phyloP scores from a whole-genome alignment of 2,113 vertebrate genomes.

The Potamarius usumacintae region DNA sequence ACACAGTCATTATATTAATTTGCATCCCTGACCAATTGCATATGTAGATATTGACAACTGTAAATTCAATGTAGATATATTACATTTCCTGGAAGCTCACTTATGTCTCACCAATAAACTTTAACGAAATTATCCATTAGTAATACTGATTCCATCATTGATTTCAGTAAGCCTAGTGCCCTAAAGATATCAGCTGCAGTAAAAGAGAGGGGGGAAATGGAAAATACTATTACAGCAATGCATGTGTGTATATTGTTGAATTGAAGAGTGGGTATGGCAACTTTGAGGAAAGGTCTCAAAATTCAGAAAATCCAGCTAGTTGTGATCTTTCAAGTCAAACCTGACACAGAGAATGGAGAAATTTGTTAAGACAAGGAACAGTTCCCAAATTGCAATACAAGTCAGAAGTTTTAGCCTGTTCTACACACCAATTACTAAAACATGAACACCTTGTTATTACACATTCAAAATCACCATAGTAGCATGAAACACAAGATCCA shows the following conservation, averaged over 20 bases:
- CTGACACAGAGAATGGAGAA: constrained; percentile 54
- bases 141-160: neutral
- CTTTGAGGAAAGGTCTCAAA: neutral
- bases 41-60: neutral
- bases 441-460: neutral
- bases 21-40: neutral
- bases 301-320: constrained; percentile 34
- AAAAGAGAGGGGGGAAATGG: neutral
- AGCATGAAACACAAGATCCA: neutral
- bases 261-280: neutral
- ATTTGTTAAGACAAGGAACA: neutral
- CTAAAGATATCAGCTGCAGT: neutral
- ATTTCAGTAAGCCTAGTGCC: neutral
- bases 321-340: constrained; percentile 71
- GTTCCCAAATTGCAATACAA: neutral
- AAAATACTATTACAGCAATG: constrained; percentile 52
- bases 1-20: neutral
- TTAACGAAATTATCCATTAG: neutral
- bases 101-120: neutral
- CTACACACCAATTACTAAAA: neutral
- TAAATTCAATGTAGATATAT: neutral
- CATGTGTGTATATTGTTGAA: constrained; percentile 59
- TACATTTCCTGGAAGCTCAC: neutral
- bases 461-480: neutral
- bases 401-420: neutral